Conservation (phyloP, 2,113 vertebrate genomes). For the Misgurnus anguillicaudatus region DNA sequence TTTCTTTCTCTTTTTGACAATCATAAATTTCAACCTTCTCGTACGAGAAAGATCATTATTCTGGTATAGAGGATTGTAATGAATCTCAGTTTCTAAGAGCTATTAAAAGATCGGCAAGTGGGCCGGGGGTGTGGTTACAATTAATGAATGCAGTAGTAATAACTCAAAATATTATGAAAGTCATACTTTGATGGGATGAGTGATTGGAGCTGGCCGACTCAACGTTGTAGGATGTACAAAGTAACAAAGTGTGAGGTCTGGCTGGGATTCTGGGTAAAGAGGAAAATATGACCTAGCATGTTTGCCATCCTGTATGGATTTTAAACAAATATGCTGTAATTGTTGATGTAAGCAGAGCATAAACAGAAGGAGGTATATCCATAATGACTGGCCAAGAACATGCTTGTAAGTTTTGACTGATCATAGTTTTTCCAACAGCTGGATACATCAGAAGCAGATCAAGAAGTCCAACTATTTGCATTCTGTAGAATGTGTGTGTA, state of each 20-base stretch:
- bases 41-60: background rate
- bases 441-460: conserved; percentile 42
- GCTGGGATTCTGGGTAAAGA: conserved; percentile 42
- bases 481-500: background rate
- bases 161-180: conserved; percentile 30
- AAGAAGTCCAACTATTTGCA: conserved; percentile 2
- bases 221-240: conserved; percentile 41
- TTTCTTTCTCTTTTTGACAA: conserved; percentile 26
- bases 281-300: conserved; percentile 52
- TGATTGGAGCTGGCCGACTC: conserved; percentile 25
- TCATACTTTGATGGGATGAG: conserved; percentile 34
- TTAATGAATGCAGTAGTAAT: conserved; percentile 27
- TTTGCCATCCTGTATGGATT: conserved; percentile 56
- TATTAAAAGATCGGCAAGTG: background rate
- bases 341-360: conserved; percentile 65
- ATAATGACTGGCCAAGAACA: conserved; percentile 56
- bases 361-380: conserved; percentile 60
- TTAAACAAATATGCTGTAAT: conserved; percentile 56
- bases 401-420: conserved; percentile 44
- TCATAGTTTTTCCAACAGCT: conserved; percentile 53
- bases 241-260: conserved; percentile 55
- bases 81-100: conserved; percentile 8
- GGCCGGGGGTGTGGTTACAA: background rate
- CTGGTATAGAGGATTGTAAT: background rate
- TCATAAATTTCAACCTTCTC: background rate